Percentiles rank a stretch among this genome's conserved stretches.
phyloP scores from a whole-genome alignment of 2,888 invertebrate species.

The Aspidiotus rigidus region DNA sequence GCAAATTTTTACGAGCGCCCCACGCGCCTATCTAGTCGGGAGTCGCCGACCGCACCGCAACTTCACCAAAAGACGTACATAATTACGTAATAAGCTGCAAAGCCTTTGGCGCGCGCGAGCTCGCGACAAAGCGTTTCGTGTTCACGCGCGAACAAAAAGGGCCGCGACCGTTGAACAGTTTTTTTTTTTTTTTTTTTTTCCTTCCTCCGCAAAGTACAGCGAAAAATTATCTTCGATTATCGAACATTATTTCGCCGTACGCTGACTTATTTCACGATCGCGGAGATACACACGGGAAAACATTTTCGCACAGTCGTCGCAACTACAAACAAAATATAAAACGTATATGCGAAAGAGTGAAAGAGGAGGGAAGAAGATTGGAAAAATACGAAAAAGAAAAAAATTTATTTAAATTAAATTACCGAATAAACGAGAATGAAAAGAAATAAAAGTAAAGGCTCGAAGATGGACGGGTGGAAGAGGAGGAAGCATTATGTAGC shows the following conservation, averaged over 20 bases:
- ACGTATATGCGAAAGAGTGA: conserved; percentile 4
- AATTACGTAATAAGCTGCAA: too few relatives aligned
- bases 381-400: conserved; percentile 8
- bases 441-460: background rate
- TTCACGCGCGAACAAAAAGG: background rate
- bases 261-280: too few relatives aligned
- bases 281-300: too few relatives aligned
- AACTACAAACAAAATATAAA: too few relatives aligned
- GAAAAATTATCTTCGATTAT: too few relatives aligned
- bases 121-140: background rate
- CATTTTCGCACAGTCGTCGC: too few relatives aligned
- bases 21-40: background rate
- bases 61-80: too few relatives aligned
- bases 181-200: conserved; percentile 4
- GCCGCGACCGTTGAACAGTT: background rate
- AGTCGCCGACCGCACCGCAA: too few relatives aligned
- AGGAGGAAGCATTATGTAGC: too few relatives aligned
- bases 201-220: background rate
- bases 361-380: background rate
- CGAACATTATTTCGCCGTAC: too few relatives aligned
- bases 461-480: background rate
- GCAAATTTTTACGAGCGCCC: conserved; percentile 3
- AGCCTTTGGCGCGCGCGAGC: too few relatives aligned
- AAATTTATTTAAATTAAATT: background rate
- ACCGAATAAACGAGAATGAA: background rate